These are phyloP conservation scores for Podargus strigoides DNA, from an alignment of 2,797 vertebrate species.

Conservation along the genomic window DNA sequence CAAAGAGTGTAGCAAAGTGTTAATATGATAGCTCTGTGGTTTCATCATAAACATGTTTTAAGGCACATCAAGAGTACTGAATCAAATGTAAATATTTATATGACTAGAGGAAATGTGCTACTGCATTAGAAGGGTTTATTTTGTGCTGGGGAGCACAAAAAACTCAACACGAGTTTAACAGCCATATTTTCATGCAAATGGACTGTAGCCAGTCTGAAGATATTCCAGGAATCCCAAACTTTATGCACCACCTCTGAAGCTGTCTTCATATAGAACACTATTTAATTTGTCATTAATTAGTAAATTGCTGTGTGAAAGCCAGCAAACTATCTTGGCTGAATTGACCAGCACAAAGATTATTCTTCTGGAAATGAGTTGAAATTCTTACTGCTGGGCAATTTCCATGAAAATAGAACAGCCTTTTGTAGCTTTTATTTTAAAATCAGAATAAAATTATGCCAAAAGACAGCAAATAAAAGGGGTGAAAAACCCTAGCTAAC, in stretches of 20 bases:
- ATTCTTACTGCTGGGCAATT: conserved; percentile 69
- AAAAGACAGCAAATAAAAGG: conserved; percentile 58
- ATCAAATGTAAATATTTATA: not conserved
- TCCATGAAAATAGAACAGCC: conserved; percentile 71
- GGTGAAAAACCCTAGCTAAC: conserved; percentile 57
- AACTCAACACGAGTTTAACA: not conserved
- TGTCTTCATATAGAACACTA: conserved; percentile 51
- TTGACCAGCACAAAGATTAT: conserved; percentile 54
- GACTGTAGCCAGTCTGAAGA: conserved; percentile 31
- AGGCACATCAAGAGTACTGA: not conserved
- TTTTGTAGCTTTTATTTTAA: conserved; percentile 64
- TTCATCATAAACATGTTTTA: conserved; percentile 31
- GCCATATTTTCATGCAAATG: conserved; percentile 57
- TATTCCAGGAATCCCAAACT: conserved; percentile 51
- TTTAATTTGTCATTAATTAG: conserved; percentile 76
- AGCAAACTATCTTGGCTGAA: conserved; percentile 54
- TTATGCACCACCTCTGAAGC: conserved; percentile 25
- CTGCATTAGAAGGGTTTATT: not conserved
- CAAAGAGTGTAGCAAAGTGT: conserved; percentile 9
- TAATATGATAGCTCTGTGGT: not conserved
- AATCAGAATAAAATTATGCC: conserved; percentile 66
- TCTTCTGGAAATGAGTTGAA: conserved; percentile 69
- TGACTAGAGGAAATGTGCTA: not conserved
- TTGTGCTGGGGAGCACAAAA: not conserved
- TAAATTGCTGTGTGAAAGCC: conserved; percentile 64